A percentile compares a stretch with the other conserved stretches of the same genome.
phyloP scores from a whole-genome alignment of 1,140 invertebrate genomes.

The Bombus sibiricus region DNA sequence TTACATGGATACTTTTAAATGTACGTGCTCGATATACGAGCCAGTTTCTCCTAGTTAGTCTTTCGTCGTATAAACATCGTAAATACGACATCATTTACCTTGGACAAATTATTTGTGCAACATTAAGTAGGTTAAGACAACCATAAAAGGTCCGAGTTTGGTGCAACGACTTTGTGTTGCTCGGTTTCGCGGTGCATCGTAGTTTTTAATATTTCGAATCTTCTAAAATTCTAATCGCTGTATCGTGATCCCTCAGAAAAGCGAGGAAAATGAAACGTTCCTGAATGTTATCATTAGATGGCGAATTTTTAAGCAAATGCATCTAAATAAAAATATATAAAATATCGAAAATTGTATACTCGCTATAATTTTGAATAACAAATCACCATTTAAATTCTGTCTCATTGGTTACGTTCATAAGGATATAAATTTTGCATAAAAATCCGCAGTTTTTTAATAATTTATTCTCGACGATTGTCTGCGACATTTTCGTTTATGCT shows the following conservation, averaged over 20 bases:
- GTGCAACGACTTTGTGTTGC: not conserved
- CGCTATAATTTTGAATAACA: too few relatives aligned
- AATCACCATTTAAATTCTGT: not conserved
- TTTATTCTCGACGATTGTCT: too few relatives aligned
- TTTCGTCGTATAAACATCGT: not conserved
- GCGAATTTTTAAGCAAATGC: too few relatives aligned
- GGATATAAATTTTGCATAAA: not conserved
- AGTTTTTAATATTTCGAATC: not conserved
- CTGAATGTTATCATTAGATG: too few relatives aligned
- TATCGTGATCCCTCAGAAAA: too few relatives aligned
- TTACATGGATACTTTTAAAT: not conserved
- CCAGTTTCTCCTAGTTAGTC: not conserved
- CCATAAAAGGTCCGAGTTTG: conserved; percentile 25
- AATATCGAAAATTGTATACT: too few relatives aligned
- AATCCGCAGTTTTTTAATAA: not conserved
- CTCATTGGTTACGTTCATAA: not conserved
- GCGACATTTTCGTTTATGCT: too few relatives aligned
- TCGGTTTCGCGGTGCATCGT: not conserved
- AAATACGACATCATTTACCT: not conserved
- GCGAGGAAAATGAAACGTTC: too few relatives aligned
- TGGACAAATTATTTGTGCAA: conserved; percentile 28
- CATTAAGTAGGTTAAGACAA: conserved; percentile 39
- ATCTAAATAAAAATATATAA: too few relatives aligned
- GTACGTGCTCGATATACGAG: not conserved
- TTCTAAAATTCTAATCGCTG: not conserved